Evolutionary conservation across 2,113 vertebrate genomes (phyloP), one percentile per base, ranked within the genome.

Genomic region (Meleagris gallopavo): DNA sequence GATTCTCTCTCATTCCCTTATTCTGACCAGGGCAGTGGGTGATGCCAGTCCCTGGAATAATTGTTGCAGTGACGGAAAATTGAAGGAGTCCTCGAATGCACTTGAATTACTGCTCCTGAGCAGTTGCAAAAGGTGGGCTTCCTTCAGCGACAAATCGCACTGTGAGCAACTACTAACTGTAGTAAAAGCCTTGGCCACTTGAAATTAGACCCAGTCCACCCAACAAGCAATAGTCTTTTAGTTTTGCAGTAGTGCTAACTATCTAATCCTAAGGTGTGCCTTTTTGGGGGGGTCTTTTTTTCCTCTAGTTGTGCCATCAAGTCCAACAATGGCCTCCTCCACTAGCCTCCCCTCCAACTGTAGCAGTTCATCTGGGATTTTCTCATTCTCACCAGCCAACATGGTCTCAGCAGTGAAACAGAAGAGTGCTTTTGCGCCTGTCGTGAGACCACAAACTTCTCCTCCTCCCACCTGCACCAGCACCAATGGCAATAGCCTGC

Each of bases 301-400:
- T 55, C 78, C 86, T 97, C 75, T 83, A 99, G 99, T 99, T 38
- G 99, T 99, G 97, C 98, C 98, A 73, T 99, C 99, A 69, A 99
- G 99, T 95, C 98, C 99, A 30, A 99, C 99, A 88, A 99, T 99
- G 99, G 98, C 98, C 88, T 99, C 99, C 78, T 99, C 99, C 97
- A 99, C 99, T 95, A 99, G 99, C 94, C 98, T 99, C 84, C 99
- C 99, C 78, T 99, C 99, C 95, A 99, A 99, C 97, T 99, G 99
- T 98, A 99, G 98, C 98, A 99, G 98, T 95, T 99, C 99, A 96
- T 99, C 99, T 6, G 99, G 99, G 95, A 99, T 99, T 95, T 99
- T 99, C 98, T 99, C 99, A 97, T 99, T 99, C 98, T 99, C 99
- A 95, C 99, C 99, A 95, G 99, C 99, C 97, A 99, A 99, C 98